Evolutionary conservation across 2,797 vertebrate genomes (phyloP).

Genomic region (Eupleurogrammus muticus): DNA sequence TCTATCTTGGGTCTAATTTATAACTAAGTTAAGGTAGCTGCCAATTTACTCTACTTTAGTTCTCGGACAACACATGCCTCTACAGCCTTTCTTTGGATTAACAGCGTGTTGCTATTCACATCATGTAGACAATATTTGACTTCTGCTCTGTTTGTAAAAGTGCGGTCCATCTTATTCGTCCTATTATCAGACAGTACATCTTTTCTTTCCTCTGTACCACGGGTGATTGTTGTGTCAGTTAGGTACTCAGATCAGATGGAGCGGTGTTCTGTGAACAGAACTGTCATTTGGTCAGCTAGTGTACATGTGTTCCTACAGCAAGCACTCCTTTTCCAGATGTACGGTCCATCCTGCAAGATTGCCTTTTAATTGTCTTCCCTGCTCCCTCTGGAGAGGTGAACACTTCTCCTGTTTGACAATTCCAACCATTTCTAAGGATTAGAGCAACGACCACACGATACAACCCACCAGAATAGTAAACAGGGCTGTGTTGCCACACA

Average conservation of each 20-base stretch:
- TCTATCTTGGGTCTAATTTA: conserved; percentile 28
- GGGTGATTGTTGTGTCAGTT: conserved; percentile 19
- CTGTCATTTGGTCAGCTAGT: conserved; percentile 32
- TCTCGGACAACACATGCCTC: conserved; percentile 1
- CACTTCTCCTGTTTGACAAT: conserved; percentile 70
- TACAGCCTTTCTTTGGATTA: conserved; percentile 25
- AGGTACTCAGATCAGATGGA: conserved; percentile 17
- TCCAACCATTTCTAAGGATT: conserved; percentile 69
- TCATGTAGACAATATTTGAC: background rate
- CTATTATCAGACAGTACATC: background rate
- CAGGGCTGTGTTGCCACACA: conserved; percentile 59
- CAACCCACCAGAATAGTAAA: conserved; percentile 70
- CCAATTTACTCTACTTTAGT: conserved; percentile 4
- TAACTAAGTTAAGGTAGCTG: conserved; percentile 24
- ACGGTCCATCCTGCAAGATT: conserved; percentile 76
- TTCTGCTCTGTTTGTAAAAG: background rate
- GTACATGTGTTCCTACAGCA: conserved; percentile 41
- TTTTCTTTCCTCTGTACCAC: conserved; percentile 6
- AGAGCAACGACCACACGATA: conserved; percentile 69
- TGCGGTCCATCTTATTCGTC: conserved; percentile 14
- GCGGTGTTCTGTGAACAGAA: conserved; percentile 21
- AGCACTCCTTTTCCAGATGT: conserved; percentile 40
- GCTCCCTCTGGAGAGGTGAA: conserved; percentile 57
- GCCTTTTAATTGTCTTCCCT: conserved; percentile 76
- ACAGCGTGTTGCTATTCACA: conserved; percentile 7